Percentiles rank a stretch among this genome's conserved stretches.
Evolutionary conservation across 2,797 vertebrate genomes (phyloP).

Genomic region (Pyrocephalus nanus): DNA sequence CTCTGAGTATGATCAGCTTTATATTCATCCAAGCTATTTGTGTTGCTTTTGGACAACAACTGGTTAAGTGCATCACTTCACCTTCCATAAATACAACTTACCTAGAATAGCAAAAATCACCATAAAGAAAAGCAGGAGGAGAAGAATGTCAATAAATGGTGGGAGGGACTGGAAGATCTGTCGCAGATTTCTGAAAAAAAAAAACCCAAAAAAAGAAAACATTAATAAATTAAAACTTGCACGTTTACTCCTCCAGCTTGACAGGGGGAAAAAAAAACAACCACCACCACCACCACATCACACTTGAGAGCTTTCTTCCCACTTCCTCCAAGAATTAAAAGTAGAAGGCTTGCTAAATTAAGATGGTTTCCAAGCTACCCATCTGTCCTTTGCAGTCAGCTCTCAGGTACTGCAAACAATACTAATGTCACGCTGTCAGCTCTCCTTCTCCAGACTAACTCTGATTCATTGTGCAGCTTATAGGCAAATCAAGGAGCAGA

Average conservation of each 20-base stretch:
- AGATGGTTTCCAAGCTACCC: background rate
- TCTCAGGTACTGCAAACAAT: background rate
- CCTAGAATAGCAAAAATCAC: conserved; percentile 96
- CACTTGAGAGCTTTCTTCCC: background rate
- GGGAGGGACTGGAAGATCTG: conserved; percentile 99
- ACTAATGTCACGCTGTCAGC: background rate
- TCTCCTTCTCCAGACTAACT: background rate
- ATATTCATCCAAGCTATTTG: background rate
- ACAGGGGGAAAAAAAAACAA: background rate
- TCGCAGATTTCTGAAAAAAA: conserved; percentile 88
- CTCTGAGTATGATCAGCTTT: background rate
- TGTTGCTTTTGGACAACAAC: background rate
- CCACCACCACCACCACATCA: background rate
- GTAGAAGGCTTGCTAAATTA: background rate
- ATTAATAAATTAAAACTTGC: background rate
- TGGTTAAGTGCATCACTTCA: background rate
- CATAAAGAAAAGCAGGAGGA: conserved; percentile 98
- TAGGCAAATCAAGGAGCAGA: background rate
- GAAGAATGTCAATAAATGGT: conserved; percentile 97
- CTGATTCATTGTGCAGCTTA: background rate
- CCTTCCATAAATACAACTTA: conserved; percentile 70
- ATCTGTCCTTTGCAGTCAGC: background rate
- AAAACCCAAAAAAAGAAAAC: no score
- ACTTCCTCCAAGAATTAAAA: background rate
- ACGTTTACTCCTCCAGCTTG: background rate